These are phyloP conservation scores for Cottus gobio DNA, from an alignment of 2,113 vertebrate species.

Conservation along the genomic window DNA sequence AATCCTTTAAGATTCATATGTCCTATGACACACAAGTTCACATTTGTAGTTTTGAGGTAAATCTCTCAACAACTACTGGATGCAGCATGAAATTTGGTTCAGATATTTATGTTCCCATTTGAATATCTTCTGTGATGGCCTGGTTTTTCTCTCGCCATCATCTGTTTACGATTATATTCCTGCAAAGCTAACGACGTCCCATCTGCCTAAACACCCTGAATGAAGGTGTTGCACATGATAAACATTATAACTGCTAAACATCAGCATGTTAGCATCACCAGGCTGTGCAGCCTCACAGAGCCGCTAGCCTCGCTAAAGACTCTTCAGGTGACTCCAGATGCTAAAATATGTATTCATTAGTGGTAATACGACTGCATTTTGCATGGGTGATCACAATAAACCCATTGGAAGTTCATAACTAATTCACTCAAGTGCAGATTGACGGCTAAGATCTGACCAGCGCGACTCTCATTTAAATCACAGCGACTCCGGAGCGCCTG, in stretches of 20 bases:
- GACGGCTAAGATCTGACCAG: conserved; percentile 41
- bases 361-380: conserved; percentile 1
- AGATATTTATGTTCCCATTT: neutral
- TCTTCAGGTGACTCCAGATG: neutral
- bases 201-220: neutral
- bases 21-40: neutral
- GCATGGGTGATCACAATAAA: conserved; percentile 3
- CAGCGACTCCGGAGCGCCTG: conserved; percentile 39
- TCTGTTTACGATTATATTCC: neutral
- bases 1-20: neutral
- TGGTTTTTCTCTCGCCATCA: neutral
- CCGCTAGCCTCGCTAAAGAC: neutral
- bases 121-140: neutral
- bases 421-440: conserved; percentile 44
- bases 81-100: neutral
- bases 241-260: neutral
- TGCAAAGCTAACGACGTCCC: neutral
- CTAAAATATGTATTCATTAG: conserved; percentile 8
- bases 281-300: neutral
- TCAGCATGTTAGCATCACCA: neutral
- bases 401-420: conserved; percentile 21
- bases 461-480: conserved; percentile 55
- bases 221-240: neutral
- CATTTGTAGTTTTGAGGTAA: neutral
- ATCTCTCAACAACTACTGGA: neutral